Base-by-base conservation (phyloP, 23 tunicate species). In the Styela clava region DNA sequence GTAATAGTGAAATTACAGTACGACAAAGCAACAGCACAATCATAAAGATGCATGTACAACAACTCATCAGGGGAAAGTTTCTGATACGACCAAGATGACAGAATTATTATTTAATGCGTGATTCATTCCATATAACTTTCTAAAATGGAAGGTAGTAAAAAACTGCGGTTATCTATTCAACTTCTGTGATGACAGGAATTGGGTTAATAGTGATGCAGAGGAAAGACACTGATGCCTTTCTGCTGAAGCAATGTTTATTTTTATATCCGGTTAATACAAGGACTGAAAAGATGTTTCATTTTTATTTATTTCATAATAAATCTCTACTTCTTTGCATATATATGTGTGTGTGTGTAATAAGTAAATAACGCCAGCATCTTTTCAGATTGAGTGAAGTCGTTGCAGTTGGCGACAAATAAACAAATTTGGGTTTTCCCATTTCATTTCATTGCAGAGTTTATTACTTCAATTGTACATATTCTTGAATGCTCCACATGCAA, bases 31-130 rank as follows among this genome's bases (percentile, higher is more conserved):
- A 86, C 44, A 87, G 97, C 36, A 82, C 83, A 19, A 82, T 74
- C 34, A 52, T 81, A 31, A 91, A 91, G 34, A 79, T 91, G 24
- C 64, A 82, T 31, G 79, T 83, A 22, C 90, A 91, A 35, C 90
- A 86, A 33, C 61, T 91, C 19, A 82, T 82, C 61, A 68, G 89
- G 3, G 97, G 97, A 77, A 82, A 63, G 32, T 91, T 76, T 78
- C 24, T 87, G 25, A 65, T 91, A 1, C 90, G 88, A 19, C 90
- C 88, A 63, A 76, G 90, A 68, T 91, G 89, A 85, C 25, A 69
- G 63, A 56, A 18, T 56, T 56, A 56, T 56, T 56, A 18, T 56
- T 56, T 20, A 20, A 56, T 20, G 18, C 20, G 20, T 18, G 20
- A 20, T 56, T 56, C 63, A 18, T 56, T 56, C 20, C 20, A 56